These are phyloP conservation scores for Andrena bucephala DNA, from an alignment of 2,888 invertebrate genomes.

Conservation along the genomic window DNA sequence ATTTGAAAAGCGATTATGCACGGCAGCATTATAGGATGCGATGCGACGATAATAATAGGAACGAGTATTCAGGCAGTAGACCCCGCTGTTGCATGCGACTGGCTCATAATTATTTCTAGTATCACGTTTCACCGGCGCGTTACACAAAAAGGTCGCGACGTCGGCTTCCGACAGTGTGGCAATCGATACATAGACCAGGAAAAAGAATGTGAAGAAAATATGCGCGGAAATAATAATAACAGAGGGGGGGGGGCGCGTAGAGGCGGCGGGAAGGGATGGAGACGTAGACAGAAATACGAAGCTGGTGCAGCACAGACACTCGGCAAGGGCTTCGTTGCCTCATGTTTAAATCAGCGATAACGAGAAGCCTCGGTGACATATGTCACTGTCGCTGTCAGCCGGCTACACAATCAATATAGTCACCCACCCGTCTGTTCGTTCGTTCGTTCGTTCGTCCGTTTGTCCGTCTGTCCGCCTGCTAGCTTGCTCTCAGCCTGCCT, in stretches of 20 bases:
- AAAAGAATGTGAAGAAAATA: constrained; percentile 57
- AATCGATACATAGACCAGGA: constrained; percentile 60
- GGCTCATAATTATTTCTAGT: constrained; percentile 65
- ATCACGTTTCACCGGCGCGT: constrained; percentile 54
- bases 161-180: constrained; percentile 63
- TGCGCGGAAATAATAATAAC: constrained; percentile 76
- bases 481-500: constrained; percentile 69
- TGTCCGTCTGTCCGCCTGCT: constrained; percentile 69
- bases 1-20: background rate
- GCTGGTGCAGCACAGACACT: constrained; percentile 77
- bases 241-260: constrained; percentile 19
- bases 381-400: constrained; percentile 85
- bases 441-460: constrained; percentile 54
- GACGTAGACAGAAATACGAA: constrained; percentile 74
- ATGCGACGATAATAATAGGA: constrained; percentile 30
- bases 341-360: constrained; percentile 85
- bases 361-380: constrained; percentile 85
- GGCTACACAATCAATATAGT: constrained; percentile 85
- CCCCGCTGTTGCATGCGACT: constrained; percentile 7
- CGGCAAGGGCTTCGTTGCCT: constrained; percentile 82
- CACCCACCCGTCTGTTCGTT: constrained; percentile 75
- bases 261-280: constrained; percentile 51
- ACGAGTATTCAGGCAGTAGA: constrained; percentile 33
- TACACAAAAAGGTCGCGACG: constrained; percentile 66
- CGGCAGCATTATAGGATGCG: constrained; percentile 3